phyloP scores from a whole-genome alignment of 2,797 vertebrate species.

The Galagoides demidoff region DNA sequence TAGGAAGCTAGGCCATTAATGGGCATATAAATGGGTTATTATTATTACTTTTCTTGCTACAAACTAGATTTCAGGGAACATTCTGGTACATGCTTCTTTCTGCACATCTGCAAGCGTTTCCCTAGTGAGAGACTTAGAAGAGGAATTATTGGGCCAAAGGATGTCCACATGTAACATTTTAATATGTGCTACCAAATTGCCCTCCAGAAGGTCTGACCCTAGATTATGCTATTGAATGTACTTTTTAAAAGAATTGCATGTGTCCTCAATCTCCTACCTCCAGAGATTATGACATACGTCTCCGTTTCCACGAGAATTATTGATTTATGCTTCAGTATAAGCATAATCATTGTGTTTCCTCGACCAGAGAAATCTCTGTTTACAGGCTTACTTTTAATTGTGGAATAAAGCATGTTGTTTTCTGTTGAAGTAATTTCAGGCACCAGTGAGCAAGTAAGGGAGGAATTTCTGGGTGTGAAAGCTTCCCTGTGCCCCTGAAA shows the following conservation, averaged over 20 bases:
- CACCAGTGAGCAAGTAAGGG: constrained; percentile 63
- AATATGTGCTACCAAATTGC: background rate
- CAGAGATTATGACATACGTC: background rate
- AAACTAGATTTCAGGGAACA: background rate
- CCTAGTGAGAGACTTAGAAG: background rate
- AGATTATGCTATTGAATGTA: background rate
- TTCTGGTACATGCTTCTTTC: background rate
- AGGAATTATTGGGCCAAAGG: background rate
- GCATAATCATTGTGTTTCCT: constrained; percentile 61
- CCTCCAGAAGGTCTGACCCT: background rate
- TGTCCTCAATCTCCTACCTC: background rate
- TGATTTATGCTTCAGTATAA: constrained; percentile 53
- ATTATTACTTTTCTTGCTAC: background rate
- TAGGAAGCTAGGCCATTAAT: background rate
- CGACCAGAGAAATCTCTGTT: constrained; percentile 52
- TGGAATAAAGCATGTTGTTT: constrained; percentile 61
- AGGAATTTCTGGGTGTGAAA: background rate
- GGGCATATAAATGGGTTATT: background rate
- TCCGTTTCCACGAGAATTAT: background rate
- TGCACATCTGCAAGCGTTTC: background rate
- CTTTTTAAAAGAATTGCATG: background rate
- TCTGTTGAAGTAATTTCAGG: constrained; percentile 74
- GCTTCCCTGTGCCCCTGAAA: background rate
- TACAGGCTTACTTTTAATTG: constrained; percentile 70
- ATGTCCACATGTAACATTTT: constrained; percentile 19